A percentile compares a stretch with the other conserved stretches of the same genome.
Evolutionary conservation across 2,113 vertebrate species (phyloP).

Genomic region (Heterotilapia buettikoferi): DNA sequence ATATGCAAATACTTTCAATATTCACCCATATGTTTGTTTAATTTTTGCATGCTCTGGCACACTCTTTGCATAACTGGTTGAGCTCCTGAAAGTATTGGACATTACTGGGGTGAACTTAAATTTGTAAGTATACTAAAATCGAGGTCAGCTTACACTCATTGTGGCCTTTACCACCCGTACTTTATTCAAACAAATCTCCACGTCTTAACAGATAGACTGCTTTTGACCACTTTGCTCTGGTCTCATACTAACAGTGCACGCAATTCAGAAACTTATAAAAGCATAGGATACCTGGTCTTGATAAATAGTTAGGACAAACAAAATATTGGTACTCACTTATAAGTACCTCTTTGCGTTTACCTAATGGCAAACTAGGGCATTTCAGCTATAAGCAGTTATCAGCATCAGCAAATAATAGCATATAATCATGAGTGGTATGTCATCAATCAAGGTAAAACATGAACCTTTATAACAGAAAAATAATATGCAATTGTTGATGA

Average conservation of each 20-base stretch:
- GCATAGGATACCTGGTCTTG: background rate
- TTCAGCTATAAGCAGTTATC: background rate
- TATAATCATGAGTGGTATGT: background rate
- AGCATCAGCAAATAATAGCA: background rate
- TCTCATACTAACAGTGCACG: background rate
- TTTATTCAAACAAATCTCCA: background rate
- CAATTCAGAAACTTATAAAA: background rate
- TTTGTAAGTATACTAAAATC: background rate
- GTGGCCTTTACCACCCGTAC: background rate
- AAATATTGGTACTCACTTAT: background rate
- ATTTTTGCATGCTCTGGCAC: background rate
- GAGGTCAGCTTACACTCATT: background rate
- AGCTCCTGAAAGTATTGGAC: background rate
- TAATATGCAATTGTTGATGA: background rate
- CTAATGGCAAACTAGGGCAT: background rate
- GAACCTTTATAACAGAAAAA: background rate
- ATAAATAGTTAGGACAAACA: background rate
- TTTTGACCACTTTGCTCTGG: background rate
- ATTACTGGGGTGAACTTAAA: background rate
- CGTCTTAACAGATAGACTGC: background rate
- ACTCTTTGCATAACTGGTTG: background rate
- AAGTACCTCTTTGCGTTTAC: background rate
- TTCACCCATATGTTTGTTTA: background rate
- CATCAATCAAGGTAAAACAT: background rate
- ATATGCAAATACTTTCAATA: background rate